A percentile compares a stretch with the other conserved stretches of the same genome.
Conservation (phyloP, 2,888 invertebrate genomes). For the Neelides folsomi region DNA sequence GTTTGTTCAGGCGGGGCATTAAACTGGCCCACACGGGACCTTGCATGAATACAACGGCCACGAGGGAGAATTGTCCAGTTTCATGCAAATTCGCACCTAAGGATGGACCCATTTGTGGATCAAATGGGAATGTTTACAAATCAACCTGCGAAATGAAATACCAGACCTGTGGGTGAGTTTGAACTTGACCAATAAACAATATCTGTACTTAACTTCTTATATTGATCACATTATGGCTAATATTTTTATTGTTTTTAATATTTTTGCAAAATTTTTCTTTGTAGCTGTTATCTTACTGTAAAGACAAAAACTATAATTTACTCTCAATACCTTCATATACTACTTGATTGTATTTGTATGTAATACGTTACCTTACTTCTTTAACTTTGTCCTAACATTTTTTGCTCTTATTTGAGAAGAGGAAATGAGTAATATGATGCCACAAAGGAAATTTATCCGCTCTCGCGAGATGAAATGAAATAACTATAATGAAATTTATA, state of each 20-base stretch:
- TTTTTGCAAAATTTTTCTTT: no score
- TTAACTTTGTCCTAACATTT: not conserved
- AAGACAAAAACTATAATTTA: no score
- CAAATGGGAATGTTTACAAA: slow-evolving; percentile 82
- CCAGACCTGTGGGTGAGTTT: slow-evolving; percentile 65
- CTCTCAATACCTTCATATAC: no score
- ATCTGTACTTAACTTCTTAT: no score
- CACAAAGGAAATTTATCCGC: not conserved
- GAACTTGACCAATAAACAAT: not conserved
- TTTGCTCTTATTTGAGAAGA: not conserved
- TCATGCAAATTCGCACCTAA: slow-evolving; percentile 71
- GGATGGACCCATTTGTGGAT: slow-evolving; percentile 82
- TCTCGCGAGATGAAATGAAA: no score
- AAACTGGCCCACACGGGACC: slow-evolving; percentile 50
- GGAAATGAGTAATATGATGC: not conserved
- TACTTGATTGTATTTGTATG: no score
- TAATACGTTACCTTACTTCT: no score
- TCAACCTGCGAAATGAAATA: slow-evolving; percentile 87
- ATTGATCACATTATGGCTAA: no score
- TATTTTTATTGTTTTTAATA: no score
- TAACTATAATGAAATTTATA: no score
- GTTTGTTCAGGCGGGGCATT: slow-evolving; percentile 46
- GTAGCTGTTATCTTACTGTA: no score
- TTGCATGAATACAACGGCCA: slow-evolving; percentile 59
- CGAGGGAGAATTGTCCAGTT: slow-evolving; percentile 77